Conservation (phyloP, 2,797 vertebrate species). For the Halcyon leucocephala region DNA sequence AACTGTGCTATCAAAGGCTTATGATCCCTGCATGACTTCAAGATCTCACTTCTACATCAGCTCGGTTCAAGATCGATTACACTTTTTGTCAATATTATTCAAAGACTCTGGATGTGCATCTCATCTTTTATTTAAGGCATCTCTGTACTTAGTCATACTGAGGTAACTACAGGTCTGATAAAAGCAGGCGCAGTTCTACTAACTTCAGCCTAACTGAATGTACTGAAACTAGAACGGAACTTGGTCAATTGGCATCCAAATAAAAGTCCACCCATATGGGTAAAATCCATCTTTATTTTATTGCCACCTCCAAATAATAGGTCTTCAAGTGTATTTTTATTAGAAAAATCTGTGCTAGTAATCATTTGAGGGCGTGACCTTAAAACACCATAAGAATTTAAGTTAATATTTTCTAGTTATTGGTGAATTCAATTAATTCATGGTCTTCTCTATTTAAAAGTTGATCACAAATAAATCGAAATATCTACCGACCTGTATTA, state of each 20-base stretch:
- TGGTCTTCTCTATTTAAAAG: neutral
- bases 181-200: neutral
- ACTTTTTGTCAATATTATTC: conserved; percentile 71
- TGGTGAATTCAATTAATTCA: neutral
- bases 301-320: neutral
- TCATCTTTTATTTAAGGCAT: conserved; percentile 75
- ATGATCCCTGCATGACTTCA: conserved; percentile 59
- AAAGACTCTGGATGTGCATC: conserved; percentile 69
- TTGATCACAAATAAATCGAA: neutral
- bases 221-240: neutral
- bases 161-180: neutral
- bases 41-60: conserved; percentile 63
- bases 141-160: conserved; percentile 11
- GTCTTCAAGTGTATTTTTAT: neutral
- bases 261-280: neutral
- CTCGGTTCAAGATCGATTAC: conserved; percentile 66
- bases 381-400: neutral
- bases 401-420: neutral
- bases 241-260: neutral
- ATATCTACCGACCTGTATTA: neutral
- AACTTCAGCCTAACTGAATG: neutral
- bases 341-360: neutral
- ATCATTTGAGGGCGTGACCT: neutral
- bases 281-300: neutral
- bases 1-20: conserved; percentile 70